Evolutionary conservation across 1,140 invertebrate genomes (phyloP).

Genomic region (Papilio glaucus): DNA sequence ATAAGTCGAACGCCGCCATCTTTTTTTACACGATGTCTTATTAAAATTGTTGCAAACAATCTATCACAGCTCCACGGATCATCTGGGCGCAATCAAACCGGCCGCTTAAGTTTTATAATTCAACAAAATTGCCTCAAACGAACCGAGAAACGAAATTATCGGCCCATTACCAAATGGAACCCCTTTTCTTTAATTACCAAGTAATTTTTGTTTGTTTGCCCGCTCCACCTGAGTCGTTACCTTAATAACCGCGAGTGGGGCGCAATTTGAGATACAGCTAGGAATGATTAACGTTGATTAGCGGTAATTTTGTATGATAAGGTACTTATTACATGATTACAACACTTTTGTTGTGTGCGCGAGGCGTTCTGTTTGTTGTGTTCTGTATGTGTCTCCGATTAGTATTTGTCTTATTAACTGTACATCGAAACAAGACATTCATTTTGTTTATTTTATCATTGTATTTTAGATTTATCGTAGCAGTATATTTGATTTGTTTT

Average conservation of each 20-base stretch:
- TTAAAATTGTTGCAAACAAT: conserved; percentile 65
- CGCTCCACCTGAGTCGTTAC: conserved; percentile 72
- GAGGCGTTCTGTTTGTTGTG: conserved; percentile 33
- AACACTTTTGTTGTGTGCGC: conserved; percentile 53
- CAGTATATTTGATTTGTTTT: no score
- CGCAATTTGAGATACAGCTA: conserved; percentile 67
- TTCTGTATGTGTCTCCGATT: conserved; percentile 29
- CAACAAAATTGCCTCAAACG: conserved; percentile 71
- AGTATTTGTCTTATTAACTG: conserved; percentile 17
- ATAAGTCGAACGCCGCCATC: not conserved
- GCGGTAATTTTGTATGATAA: conserved; percentile 66
- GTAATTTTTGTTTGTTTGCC: conserved; percentile 79
- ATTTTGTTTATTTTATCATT: not conserved
- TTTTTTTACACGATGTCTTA: conserved; percentile 29
- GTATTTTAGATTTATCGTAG: not conserved
- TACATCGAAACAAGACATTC: not conserved
- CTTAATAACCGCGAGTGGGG: conserved; percentile 67
- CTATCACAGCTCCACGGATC: conserved; percentile 60
- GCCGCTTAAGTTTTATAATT: conserved; percentile 74
- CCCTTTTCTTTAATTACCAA: conserved; percentile 80
- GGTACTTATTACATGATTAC: conserved; percentile 59
- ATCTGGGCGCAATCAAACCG: conserved; percentile 64
- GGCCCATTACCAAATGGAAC: conserved; percentile 77
- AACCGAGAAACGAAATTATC: conserved; percentile 71
- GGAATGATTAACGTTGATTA: conserved; percentile 76